A percentile compares a stretch with the other conserved stretches of the same genome.
These are phyloP conservation scores for Hydrotaea cyrtoneurina DNA, from an alignment of 2,888 invertebrate genomes.

Conservation along the genomic window DNA sequence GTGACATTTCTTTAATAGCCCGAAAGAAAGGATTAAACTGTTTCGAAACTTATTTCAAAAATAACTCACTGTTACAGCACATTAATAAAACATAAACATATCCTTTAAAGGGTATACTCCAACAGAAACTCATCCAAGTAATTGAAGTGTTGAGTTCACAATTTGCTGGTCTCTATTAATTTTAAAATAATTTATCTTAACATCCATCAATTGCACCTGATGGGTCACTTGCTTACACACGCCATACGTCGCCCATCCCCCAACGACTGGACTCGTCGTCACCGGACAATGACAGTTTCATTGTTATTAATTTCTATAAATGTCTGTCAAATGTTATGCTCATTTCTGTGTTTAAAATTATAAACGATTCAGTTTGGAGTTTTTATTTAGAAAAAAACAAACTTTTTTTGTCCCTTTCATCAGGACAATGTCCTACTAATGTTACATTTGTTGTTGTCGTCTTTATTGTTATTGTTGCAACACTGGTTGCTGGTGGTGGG, in stretches of 20 bases:
- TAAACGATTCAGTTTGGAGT: background rate
- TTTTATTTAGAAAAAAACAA: slow-evolving; percentile 1
- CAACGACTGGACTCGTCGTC: background rate
- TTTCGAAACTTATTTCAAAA: background rate
- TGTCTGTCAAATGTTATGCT: background rate
- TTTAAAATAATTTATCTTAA: background rate
- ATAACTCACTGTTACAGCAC: background rate
- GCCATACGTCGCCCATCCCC: background rate
- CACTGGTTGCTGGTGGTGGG: background rate
- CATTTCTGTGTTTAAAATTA: slow-evolving; percentile 2
- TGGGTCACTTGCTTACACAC: background rate
- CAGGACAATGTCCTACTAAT: slow-evolving; percentile 62
- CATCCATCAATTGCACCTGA: background rate
- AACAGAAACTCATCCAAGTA: too few species aligned
- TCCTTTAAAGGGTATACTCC: too few species aligned
- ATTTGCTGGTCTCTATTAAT: too few species aligned
- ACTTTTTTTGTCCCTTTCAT: background rate
- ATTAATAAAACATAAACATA: too few species aligned
- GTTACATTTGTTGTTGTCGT: slow-evolving; percentile 5
- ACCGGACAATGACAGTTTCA: background rate
- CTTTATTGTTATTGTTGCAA: slow-evolving; percentile 2
- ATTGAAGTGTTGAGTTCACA: too few species aligned
- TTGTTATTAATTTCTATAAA: slow-evolving; percentile 6
- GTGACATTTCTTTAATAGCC: too few species aligned
- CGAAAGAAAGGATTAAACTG: background rate